Percentiles rank a stretch among this genome's conserved stretches.
These are phyloP conservation scores for Herminia tarsipennalis DNA, from an alignment of 2,888 invertebrate species.

Conservation along the genomic window DNA sequence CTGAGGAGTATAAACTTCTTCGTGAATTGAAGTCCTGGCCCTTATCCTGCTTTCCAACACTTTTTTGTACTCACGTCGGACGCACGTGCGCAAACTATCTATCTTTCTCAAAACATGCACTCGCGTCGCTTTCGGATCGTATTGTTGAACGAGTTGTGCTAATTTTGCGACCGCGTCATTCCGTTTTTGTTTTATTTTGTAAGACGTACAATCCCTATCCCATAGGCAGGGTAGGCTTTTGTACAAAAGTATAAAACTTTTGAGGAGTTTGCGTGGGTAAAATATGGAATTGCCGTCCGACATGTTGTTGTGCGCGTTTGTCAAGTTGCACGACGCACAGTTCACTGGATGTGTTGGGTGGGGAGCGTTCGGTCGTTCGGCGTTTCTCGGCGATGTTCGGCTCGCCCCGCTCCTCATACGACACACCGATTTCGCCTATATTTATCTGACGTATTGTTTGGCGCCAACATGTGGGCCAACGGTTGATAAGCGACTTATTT, in stretches of 20 bases:
- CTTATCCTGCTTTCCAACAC: constrained; percentile 59
- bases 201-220: constrained; percentile 59
- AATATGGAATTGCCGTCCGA: constrained; percentile 54
- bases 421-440: constrained; percentile 11
- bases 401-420: constrained; percentile 9
- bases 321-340: constrained; percentile 70
- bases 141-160: constrained; percentile 67
- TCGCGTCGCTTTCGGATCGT: constrained; percentile 68
- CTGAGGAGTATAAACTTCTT: constrained; percentile 65
- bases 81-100: constrained; percentile 75
- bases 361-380: too few relatives aligned
- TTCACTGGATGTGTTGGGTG: constrained; percentile 62
- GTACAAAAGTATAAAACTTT: constrained; percentile 65
- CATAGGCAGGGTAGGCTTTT: constrained; percentile 68
- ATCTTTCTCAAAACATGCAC: constrained; percentile 76
- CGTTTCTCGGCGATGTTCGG: too few relatives aligned
- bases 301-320: constrained; percentile 59
- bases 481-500: too few relatives aligned
- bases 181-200: constrained; percentile 66
- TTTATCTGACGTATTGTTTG: constrained; percentile 22
- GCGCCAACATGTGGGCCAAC: too few relatives aligned
- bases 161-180: constrained; percentile 69
- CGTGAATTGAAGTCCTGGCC: constrained; percentile 50
- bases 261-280: constrained; percentile 69
- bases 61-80: constrained; percentile 68